Conservation (phyloP, 2,888 invertebrate genomes). For the Callimorpha dominula region DNA sequence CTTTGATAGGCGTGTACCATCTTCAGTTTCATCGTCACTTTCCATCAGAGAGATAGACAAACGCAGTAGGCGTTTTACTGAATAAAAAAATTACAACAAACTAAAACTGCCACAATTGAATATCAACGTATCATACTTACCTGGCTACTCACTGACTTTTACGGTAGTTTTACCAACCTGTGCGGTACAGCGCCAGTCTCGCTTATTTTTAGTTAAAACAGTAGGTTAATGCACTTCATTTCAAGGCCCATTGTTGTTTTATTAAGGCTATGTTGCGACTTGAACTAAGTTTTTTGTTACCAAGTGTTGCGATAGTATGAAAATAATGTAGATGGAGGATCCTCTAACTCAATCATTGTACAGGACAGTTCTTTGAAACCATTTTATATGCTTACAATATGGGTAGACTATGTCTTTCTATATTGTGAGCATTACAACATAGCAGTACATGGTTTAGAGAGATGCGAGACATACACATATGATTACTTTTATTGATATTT, state of each 20-base stretch:
- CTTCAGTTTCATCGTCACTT: too few relatives aligned
- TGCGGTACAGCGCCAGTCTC: slow-evolving; percentile 17
- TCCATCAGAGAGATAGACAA: too few relatives aligned
- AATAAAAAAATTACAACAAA: background rate
- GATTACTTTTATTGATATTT: too few relatives aligned
- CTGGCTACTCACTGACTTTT: background rate
- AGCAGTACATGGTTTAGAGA: too few relatives aligned
- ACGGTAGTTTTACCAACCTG: slow-evolving; percentile 13
- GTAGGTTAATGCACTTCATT: slow-evolving; percentile 66
- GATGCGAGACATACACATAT: too few relatives aligned
- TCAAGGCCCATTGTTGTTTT: slow-evolving; percentile 56
- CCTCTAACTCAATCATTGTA: background rate
- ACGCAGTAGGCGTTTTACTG: too few relatives aligned
- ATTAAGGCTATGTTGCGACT: slow-evolving; percentile 57
- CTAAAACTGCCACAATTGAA: background rate
- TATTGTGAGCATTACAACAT: too few relatives aligned
- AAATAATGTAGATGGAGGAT: background rate
- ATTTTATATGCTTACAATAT: too few relatives aligned
- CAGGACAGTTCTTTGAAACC: too few relatives aligned
- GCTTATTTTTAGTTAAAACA: slow-evolving; percentile 40
- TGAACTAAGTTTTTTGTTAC: background rate
- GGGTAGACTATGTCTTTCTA: too few relatives aligned
- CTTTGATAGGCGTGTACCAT: too few relatives aligned
- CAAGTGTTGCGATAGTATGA: background rate
- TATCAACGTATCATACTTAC: background rate